These are phyloP conservation scores for Morinoia aosen DNA, from an alignment of 2,888 invertebrate genomes.

Conservation along the genomic window DNA sequence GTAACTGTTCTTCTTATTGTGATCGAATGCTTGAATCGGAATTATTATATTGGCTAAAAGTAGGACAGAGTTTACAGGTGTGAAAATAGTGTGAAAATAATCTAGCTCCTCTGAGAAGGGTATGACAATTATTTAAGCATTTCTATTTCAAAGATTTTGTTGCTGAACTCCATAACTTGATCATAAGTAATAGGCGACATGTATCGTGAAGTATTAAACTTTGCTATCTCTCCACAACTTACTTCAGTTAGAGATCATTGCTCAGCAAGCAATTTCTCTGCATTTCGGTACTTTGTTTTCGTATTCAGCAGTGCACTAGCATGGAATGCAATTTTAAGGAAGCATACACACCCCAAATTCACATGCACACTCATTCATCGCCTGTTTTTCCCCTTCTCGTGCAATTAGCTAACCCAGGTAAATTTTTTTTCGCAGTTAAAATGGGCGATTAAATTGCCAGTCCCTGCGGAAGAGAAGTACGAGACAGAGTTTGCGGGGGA, in stretches of 20 bases:
- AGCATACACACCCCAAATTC: not conserved
- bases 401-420: not conserved
- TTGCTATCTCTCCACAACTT: too few relatives aligned
- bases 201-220: too few relatives aligned
- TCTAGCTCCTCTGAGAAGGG: not conserved
- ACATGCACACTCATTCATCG: not conserved
- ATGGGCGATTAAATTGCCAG: not conserved
- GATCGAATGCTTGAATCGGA: not conserved
- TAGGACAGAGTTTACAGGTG: not conserved
- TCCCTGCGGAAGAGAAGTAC: not conserved
- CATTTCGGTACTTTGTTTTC: too few relatives aligned
- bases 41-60: not conserved
- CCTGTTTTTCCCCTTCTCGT: not conserved
- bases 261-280: too few relatives aligned
- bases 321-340: too few relatives aligned
- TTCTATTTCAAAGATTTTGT: too few relatives aligned
- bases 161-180: too few relatives aligned
- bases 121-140: too few relatives aligned
- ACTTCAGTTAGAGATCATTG: too few relatives aligned
- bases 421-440: not conserved
- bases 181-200: too few relatives aligned
- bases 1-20: not conserved
- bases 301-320: too few relatives aligned
- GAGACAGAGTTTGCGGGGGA: not conserved
- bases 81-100: not conserved